Evolutionary conservation across 2,797 vertebrate species (phyloP), one percentile per base, ranked within the genome.

Genomic region (Decapterus maruadsi): DNA sequence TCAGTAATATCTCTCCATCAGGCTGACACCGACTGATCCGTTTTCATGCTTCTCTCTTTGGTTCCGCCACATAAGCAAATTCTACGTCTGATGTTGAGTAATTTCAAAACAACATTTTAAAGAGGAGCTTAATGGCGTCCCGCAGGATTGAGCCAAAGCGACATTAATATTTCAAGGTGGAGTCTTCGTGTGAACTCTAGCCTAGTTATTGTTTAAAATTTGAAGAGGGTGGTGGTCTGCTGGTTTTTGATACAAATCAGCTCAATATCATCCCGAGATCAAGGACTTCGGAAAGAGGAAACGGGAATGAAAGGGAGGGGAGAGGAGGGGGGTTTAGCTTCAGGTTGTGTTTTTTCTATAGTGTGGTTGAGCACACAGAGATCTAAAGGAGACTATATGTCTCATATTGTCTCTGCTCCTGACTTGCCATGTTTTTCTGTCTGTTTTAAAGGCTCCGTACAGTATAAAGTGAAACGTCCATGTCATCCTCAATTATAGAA

Each of bases 41-140:
- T 36, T 55, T 46, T 42, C 34, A 31, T n/a, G n/a, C 53, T 7
- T 34, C 56, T 8, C 51, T 36, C 31, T 19, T 38, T 22, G 42
- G 26, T 81, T 72, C 66, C 36, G 58, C 48, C 12, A 0, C 56
- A 36, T 20, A 4, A 48, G 48, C 34, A 38, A 61, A 40, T 26
- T 67, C 11, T 46, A 63, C 6, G 56, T 71, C 72, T 60, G 36
- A 73, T 73, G 80, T 19, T 6, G 58, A 54, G 43, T 73, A 17
- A 70, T 82, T 57, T 84, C n/a, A 51, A 48, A 77, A 70, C 63
- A 36, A 68, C 3, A 22, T 45, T 68, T 83, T 70, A 58, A 64
- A 72, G 62, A 63, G 60, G 8, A 62, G 48, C 50, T 51, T 65
- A 65, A 63, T 45, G 42, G 60, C 46, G 6, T 70, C 65, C 61